Conservation (phyloP, 2,797 vertebrate genomes). For the Semaprochilodus insignis region DNA sequence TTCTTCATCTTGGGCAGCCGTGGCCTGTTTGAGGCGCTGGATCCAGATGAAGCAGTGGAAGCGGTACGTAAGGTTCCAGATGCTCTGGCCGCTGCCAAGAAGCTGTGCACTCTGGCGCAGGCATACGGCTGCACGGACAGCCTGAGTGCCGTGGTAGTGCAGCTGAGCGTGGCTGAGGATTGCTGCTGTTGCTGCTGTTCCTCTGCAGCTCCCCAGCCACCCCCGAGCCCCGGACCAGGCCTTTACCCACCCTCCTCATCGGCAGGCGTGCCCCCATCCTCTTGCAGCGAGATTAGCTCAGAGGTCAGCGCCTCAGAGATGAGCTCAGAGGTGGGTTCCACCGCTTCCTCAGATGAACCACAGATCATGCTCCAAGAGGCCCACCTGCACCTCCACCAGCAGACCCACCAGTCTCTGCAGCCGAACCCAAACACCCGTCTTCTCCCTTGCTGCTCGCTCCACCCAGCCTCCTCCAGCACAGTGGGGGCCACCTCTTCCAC, state of each 20-base stretch:
- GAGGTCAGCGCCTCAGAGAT: conserved; percentile 98
- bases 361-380: conserved; percentile 82
- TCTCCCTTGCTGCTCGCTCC: conserved; percentile 89
- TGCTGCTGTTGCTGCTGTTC: conserved; percentile 97
- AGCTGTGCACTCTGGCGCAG: conserved; percentile 96
- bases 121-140: conserved; percentile 96
- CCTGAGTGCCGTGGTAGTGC: conserved; percentile 94
- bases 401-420: conserved; percentile 63
- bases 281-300: conserved; percentile 97
- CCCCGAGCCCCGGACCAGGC: conserved; percentile 75
- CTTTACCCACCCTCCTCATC: conserved; percentile 79
- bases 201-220: conserved; percentile 75
- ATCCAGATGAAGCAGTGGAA: conserved; percentile 88
- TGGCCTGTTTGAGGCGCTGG: conserved; percentile 92
- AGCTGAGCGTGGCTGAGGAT: conserved; percentile 94
- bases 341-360: conserved; percentile 92
- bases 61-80: conserved; percentile 92
- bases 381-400: conserved; percentile 81
- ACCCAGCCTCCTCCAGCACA: conserved; percentile 79
- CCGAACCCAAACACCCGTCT: conserved; percentile 71
- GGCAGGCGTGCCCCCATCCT: conserved; percentile 86
- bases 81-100: conserved; percentile 91
- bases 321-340: conserved; percentile 99
- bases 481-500: conserved; percentile 74
- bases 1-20: conserved; percentile 97